phyloP scores from a whole-genome alignment of 37 sponge, comb jelly and placozoan species.

The Axinella damicornis region DNA sequence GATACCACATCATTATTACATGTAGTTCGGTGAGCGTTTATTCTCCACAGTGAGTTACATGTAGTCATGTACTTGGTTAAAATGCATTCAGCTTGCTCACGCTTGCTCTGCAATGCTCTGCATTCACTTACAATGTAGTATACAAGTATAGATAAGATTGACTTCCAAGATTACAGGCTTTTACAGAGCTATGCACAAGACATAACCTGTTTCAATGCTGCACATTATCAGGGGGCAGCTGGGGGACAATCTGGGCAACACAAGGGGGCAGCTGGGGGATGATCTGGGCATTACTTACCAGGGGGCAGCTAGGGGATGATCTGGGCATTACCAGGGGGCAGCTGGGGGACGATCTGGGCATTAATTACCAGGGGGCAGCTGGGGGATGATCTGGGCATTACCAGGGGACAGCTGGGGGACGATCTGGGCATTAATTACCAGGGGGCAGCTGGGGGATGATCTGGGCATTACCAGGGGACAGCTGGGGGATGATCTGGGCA shows the following conservation, averaged over 20 bases:
- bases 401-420: constrained; percentile 66
- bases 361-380: constrained; percentile 55
- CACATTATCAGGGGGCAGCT: constrained; percentile 22
- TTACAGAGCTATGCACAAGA: too few relatives aligned
- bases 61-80: too few relatives aligned
- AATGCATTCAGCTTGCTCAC: too few relatives aligned
- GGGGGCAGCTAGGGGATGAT: constrained; percentile 51
- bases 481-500: constrained; percentile 65
- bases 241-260: constrained; percentile 64
- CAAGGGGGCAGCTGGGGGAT: constrained; percentile 41
- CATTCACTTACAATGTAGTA: too few relatives aligned
- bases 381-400: constrained; percentile 68
- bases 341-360: constrained; percentile 65
- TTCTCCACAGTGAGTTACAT: too few relatives aligned
- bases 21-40: too few relatives aligned
- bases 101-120: too few relatives aligned
- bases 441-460: constrained; percentile 52
- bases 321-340: constrained; percentile 74
- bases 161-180: too few relatives aligned
- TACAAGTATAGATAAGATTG: too few relatives aligned
- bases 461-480: constrained; percentile 74
- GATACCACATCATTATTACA: too few relatives aligned
- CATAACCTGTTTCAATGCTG: too few relatives aligned
- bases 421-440: constrained; percentile 71
- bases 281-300: constrained; percentile 71